A percentile compares a stretch with the other conserved stretches of the same genome.
phyloP scores from a whole-genome alignment of 2,797 vertebrate genomes.

The Valencia hispanica region DNA sequence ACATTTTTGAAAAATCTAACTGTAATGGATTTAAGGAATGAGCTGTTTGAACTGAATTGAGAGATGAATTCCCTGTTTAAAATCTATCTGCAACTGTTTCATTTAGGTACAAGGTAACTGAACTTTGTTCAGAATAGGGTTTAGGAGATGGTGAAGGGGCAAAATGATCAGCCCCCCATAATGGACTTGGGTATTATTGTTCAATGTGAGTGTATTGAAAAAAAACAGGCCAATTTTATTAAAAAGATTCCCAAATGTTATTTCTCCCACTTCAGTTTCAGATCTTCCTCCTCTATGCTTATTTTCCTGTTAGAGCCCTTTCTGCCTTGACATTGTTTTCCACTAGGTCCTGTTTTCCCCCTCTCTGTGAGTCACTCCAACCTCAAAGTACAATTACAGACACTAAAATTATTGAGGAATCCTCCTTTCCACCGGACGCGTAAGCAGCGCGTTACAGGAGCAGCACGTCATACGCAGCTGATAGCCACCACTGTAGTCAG shows the following conservation, averaged over 20 bases:
- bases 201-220: neutral
- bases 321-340: neutral
- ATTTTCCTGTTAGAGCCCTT: neutral
- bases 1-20: neutral
- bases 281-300: neutral
- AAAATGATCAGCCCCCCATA: neutral
- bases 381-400: neutral
- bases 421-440: too few species aligned
- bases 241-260: neutral
- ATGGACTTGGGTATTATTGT: neutral
- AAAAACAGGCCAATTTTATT: neutral
- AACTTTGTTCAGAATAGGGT: neutral
- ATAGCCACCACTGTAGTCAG: too few species aligned
- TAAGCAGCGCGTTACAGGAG: too few species aligned
- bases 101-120: neutral
- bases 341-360: neutral
- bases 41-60: too few species aligned
- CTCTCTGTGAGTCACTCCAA: neutral
- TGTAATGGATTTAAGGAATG: neutral
- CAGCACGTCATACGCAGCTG: too few species aligned
- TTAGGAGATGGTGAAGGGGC: neutral
- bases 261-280: neutral
- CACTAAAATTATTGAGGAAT: neutral
- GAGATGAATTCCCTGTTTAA: too few species aligned
- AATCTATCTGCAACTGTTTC: neutral